Evolutionary conservation across 2,888 invertebrate genomes (phyloP), one percentile per base, ranked within the genome.

Genomic region (Oxycera nigricornis): DNA sequence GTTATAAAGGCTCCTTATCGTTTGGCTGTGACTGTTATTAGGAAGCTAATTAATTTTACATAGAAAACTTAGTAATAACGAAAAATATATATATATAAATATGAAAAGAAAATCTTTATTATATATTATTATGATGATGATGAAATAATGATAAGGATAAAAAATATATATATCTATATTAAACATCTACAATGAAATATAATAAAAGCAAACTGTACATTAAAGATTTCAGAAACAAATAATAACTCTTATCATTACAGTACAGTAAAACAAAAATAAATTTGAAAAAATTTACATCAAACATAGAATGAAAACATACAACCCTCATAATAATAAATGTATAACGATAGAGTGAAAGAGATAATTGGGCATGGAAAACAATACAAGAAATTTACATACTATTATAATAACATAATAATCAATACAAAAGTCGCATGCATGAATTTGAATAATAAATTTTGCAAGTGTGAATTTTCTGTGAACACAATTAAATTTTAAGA

Each of bases 1-100:
- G 52, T 68, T 65, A 65, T 65, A 72, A 65, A 73, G 76, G 77
- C 78, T 78, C 78, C 76, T 75, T 77, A 78, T 78, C 77, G 77
- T 77, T 78, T 78, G 78, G 78, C 78, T 78, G 78, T 78, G 78
- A 78, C 73, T 77, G 77, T 77, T 77, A 76, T 76, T 78, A 78
- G 76, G 72, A 74, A 73, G 74, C 72, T 75, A 62, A 74, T 62
- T 67, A 72, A 62, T 61, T 62, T 72, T 62, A 70, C 28, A 62
- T 62, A 72, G 46, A 35, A 24, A 70, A 59, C 26, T n/a, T 57
- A 61, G 39, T 52, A 61, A 72, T 41, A 39, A 74, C 70, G 41
- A 72, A 35, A 31, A 74, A 17, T 46, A 74, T 67, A 73, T 65
- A 57, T 39, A 67, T 46, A 67, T 68, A 68, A 68, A 68, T 52